phyloP scores from a whole-genome alignment of 2,888 invertebrate genomes.

The Ashinkailepas kermadecensis region DNA sequence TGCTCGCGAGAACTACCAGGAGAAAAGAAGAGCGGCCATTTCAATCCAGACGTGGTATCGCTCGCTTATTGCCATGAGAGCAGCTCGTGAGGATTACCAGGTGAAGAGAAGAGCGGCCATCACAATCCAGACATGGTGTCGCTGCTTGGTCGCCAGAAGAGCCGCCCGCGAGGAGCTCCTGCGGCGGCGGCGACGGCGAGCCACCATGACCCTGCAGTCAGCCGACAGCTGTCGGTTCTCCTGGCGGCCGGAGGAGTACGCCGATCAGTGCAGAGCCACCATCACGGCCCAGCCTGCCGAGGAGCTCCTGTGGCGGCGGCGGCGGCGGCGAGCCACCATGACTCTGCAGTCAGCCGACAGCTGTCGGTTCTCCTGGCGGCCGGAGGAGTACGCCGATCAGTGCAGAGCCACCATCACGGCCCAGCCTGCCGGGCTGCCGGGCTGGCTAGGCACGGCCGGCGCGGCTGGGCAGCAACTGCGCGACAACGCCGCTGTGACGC shows the following conservation, averaged over 20 bases:
- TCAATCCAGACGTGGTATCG: neutral
- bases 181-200: neutral
- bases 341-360: neutral
- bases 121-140: too few species aligned
- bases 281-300: conserved; percentile 4
- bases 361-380: neutral
- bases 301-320: too few species aligned
- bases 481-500: neutral
- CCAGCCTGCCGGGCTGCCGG: neutral
- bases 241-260: neutral
- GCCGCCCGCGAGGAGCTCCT: neutral
- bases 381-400: neutral
- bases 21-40: neutral
- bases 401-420: neutral
- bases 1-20: neutral
- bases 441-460: neutral
- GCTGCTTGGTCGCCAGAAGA: too few species aligned
- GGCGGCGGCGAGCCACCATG: neutral
- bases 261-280: neutral
- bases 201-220: conserved; percentile 15
- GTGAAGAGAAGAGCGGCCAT: too few species aligned
- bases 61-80: neutral
- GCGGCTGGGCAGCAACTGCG: neutral
- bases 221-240: too few species aligned
- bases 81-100: neutral